These are phyloP conservation scores for Drosophila arizonae DNA, from an alignment of 1,140 invertebrate species.

Conservation along the genomic window DNA sequence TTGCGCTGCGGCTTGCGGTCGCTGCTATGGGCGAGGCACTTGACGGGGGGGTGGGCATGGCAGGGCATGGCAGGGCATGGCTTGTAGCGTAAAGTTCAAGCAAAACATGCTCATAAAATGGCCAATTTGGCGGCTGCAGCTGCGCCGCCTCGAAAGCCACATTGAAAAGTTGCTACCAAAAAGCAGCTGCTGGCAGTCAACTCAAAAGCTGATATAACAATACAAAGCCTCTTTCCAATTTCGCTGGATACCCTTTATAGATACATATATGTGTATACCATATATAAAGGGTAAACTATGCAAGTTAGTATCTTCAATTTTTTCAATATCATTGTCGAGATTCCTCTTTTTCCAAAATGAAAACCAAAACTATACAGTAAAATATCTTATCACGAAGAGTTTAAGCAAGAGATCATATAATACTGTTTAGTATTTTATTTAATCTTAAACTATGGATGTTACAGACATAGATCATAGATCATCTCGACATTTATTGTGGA, in stretches of 20 bases:
- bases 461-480: too few relatives aligned
- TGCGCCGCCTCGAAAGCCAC: slow-evolving; percentile 59
- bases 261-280: too few relatives aligned
- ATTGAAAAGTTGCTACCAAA: slow-evolving; percentile 61
- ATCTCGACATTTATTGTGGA: too few relatives aligned
- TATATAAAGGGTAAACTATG: neutral
- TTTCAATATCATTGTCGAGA: too few relatives aligned
- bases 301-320: neutral
- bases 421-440: too few relatives aligned
- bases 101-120: slow-evolving; percentile 63
- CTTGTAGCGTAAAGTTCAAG: slow-evolving; percentile 29
- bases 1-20: slow-evolving; percentile 53
- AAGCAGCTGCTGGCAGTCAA: slow-evolving; percentile 54
- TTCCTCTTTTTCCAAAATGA: too few relatives aligned
- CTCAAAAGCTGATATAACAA: slow-evolving; percentile 28
- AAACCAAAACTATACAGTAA: too few relatives aligned
- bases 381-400: too few relatives aligned
- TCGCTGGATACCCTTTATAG: neutral
- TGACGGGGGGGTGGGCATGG: neutral
- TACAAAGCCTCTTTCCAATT: slow-evolving; percentile 5
- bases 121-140: slow-evolving; percentile 67
- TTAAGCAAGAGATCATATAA: too few relatives aligned
- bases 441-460: too few relatives aligned
- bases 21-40: slow-evolving; percentile 5
- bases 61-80: neutral